phyloP scores from a whole-genome alignment of 2,888 invertebrate genomes.

The Apocheima hispidaria region DNA sequence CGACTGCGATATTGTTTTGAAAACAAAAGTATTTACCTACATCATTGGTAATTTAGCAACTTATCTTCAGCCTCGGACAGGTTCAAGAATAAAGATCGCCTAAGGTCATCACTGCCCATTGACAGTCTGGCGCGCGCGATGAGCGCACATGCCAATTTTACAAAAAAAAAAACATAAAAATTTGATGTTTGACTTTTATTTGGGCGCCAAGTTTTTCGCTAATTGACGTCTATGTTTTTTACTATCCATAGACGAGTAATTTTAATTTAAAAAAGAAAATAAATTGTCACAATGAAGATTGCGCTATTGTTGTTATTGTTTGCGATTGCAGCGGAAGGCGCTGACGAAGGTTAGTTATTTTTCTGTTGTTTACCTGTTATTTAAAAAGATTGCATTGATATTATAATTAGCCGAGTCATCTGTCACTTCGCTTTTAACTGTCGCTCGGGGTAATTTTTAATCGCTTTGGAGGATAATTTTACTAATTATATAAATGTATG shows the following conservation, averaged over 20 bases:
- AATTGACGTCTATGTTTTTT: not conserved
- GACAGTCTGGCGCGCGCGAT: not conserved
- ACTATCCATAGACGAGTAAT: not conserved
- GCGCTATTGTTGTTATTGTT: not conserved
- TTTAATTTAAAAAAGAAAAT: not conserved
- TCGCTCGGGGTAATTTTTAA: no score
- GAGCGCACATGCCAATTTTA: not conserved
- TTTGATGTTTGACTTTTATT: not conserved
- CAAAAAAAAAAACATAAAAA: not conserved
- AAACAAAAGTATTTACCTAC: not conserved
- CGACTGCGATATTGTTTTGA: not conserved
- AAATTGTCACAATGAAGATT: not conserved
- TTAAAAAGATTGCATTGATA: not conserved
- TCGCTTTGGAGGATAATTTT: no score
- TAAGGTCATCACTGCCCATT: not conserved
- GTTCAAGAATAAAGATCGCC: not conserved
- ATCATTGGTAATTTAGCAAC: not conserved
- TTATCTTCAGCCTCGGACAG: not conserved
- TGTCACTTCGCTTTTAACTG: not conserved
- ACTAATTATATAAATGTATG: no score
- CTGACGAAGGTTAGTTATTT: conserved; percentile 8
- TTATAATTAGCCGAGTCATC: not conserved
- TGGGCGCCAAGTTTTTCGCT: not conserved
- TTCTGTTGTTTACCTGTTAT: conserved; percentile 3
- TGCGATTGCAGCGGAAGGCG: not conserved